Evolutionary conservation across 2,888 invertebrate genomes (phyloP), one percentile per base, ranked within the genome.

Genomic region (Saturnia pavonia): DNA sequence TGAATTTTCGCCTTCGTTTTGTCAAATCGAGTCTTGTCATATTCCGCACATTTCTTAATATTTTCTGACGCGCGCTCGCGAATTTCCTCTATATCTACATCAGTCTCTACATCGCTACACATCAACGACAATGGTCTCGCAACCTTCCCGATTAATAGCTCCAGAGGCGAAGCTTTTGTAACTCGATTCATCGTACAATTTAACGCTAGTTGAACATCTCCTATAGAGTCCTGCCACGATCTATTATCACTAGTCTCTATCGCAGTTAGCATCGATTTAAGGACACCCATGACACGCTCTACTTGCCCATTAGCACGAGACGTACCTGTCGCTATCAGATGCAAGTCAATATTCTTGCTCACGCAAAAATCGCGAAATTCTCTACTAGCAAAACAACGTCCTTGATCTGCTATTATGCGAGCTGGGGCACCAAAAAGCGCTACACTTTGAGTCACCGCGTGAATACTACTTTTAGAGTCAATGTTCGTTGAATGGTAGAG

Each of bases 271-370:
- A 78, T 73, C 25, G 27, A 48, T 48, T 80, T 80, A 7, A 78
- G 66, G 8, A 73, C 73, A 27, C 72, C n/a, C 76, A 78, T 78
- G 0, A 79, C 70, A 0, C 77, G 67, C 34, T 40, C 78, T 0
- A 77, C 76, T n/a, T 79, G 78, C 0, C 80, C 78, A 25, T 80
- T 77, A 0, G 79, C 78, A 2, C 78, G 74, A n/a, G 69, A 69
- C 2, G 71, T 69, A 0, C 78, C 79, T 0, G 79, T 78, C 0
- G 78, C 79, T 6, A 79, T 76, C 0, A 79, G 60, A 60, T 79
- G 78, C 0, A 80, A 34, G 0, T 74, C n/a, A 2, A 81, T 78
- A 16, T 74, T 74, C 0, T 71, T n/a, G 0, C 40, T 12, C 0
- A 67, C 54, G 25, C 79, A 77, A 54, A 74, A 79, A 0, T 74